Percentiles rank a stretch among this genome's conserved stretches.
phyloP scores from a whole-genome alignment of 2,113 vertebrate genomes.

The Corythoichthys intestinalis region DNA sequence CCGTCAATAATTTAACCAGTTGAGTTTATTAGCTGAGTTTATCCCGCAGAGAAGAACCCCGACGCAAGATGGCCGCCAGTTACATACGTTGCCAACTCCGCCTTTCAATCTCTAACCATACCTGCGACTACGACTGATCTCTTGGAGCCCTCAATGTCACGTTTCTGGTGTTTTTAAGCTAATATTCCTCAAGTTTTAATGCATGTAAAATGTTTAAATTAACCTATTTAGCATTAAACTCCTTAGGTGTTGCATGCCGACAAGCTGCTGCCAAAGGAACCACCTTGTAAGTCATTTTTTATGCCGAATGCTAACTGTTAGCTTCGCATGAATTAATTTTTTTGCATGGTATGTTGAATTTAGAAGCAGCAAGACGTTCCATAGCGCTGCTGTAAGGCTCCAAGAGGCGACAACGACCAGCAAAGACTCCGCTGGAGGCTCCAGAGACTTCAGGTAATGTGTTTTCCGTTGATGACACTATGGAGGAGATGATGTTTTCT shows the following conservation, averaged over 20 bases:
- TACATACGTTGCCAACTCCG: no score
- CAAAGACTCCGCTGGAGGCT: neutral
- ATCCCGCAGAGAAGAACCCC: no score
- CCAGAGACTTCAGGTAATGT: constrained; percentile 59
- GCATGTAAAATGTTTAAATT: constrained; percentile 48
- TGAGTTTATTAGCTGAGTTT: no score
- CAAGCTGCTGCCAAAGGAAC: constrained; percentile 28
- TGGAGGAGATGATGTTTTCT: neutral
- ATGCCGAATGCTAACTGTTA: neutral
- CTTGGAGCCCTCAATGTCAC: constrained; percentile 61
- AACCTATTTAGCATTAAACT: constrained; percentile 32
- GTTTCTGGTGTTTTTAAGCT: constrained; percentile 16
- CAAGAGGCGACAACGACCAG: constrained; percentile 32
- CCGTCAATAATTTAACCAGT: no score
- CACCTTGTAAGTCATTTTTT: constrained; percentile 50
- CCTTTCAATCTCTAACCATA: neutral
- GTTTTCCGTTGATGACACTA: neutral
- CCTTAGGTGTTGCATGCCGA: constrained; percentile 37
- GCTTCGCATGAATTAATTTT: constrained; percentile 1
- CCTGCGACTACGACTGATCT: constrained; percentile 1
- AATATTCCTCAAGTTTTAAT: neutral
- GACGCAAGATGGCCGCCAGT: no score
- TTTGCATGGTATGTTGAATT: constrained; percentile 2
- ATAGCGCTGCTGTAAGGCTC: constrained; percentile 31
- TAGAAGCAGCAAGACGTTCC: constrained; percentile 40